A percentile compares a stretch with the other conserved stretches of the same genome.
Conservation (phyloP, 2,888 invertebrate genomes). For the Celastrina argiolus region DNA sequence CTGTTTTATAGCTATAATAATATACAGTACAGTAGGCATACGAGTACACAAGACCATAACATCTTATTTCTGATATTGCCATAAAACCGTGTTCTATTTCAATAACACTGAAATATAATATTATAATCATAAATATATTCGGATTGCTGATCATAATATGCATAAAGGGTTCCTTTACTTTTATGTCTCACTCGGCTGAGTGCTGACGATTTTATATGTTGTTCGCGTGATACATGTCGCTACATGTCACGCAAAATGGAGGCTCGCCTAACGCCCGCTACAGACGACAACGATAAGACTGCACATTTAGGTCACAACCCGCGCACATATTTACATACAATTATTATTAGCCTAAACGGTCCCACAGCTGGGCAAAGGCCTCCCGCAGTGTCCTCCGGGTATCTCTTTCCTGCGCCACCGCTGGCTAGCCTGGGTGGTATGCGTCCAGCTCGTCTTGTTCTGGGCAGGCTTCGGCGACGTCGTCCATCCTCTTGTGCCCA, state of each 20-base stretch:
- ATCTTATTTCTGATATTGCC: slow-evolving; percentile 3
- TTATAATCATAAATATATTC: slow-evolving; percentile 13
- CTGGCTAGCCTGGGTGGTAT: no score
- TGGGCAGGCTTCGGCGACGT: no score
- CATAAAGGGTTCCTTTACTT: slow-evolving; percentile 19
- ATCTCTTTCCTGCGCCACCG: no score
- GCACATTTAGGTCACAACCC: no score
- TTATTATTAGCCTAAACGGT: no score
- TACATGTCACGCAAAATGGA: slow-evolving; percentile 3
- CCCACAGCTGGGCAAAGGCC: no score
- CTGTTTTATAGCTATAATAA: not conserved
- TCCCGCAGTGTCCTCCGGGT: no score
- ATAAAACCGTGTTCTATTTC: slow-evolving; percentile 9
- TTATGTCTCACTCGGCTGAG: slow-evolving; percentile 13
- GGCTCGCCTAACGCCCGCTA: not conserved
- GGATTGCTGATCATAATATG: slow-evolving; percentile 17
- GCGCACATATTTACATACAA: no score
- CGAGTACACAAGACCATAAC: not conserved
- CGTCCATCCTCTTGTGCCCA: no score
- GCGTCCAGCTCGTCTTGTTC: no score
- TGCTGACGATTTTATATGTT: slow-evolving; percentile 19
- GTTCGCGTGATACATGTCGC: slow-evolving; percentile 16
- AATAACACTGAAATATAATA: slow-evolving; percentile 17
- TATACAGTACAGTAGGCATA: not conserved
- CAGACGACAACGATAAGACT: no score